A percentile compares a stretch with the other conserved stretches of the same genome.
These are phyloP conservation scores for Anseranas semipalmata DNA, from an alignment of 2,113 vertebrate genomes.

Conservation along the genomic window DNA sequence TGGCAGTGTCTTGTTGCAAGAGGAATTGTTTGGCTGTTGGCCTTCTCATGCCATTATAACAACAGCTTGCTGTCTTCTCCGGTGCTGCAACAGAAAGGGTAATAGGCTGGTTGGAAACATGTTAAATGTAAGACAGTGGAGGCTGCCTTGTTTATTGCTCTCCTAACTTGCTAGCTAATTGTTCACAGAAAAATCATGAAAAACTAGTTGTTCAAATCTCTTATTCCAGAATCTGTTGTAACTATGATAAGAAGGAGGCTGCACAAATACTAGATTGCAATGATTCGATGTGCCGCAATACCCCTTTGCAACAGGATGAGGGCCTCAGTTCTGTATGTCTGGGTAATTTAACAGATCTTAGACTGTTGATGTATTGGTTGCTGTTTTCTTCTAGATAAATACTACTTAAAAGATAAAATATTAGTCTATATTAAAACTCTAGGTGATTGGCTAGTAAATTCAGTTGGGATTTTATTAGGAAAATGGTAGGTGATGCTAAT, in stretches of 20 bases:
- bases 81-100: neutral
- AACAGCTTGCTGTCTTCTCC: neutral
- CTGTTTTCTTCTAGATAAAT: neutral
- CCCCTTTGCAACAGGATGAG: conserved; percentile 35
- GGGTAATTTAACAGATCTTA: neutral
- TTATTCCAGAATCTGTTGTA: neutral
- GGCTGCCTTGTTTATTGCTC: neutral
- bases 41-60: fast-evolving
- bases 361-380: neutral
- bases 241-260: neutral
- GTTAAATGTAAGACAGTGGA: neutral
- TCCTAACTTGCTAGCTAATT: neutral
- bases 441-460: neutral
- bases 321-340: conserved; percentile 56
- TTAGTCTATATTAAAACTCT: neutral
- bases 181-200: neutral
- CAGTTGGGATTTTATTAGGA: neutral
- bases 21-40: neutral
- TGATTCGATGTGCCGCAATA: neutral
- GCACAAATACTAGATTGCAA: neutral
- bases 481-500: neutral
- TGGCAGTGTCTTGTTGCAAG: neutral
- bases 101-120: neutral
- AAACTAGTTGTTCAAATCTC: neutral
- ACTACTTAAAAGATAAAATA: neutral